Evolutionary conservation across 2,888 invertebrate genomes (phyloP).

Genomic region (Cantharis rustica): DNA sequence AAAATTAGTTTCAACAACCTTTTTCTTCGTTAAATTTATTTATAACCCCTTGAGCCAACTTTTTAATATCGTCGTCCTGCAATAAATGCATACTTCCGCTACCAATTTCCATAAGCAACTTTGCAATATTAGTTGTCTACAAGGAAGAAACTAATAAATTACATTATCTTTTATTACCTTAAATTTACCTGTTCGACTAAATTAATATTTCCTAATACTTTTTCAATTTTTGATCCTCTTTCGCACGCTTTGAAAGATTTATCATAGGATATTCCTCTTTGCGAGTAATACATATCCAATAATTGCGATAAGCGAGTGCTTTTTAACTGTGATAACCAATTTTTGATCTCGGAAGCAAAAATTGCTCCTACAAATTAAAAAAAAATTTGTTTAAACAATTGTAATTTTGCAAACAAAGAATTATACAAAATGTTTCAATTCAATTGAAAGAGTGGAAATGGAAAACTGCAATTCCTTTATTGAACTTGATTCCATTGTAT

Average conservation of each 20-base stretch:
- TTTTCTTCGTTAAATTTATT: constrained; percentile 59
- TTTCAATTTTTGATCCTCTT: constrained; percentile 57
- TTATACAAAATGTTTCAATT: not conserved
- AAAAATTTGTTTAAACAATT: not conserved
- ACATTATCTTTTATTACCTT: constrained; percentile 27
- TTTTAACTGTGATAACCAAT: constrained; percentile 60
- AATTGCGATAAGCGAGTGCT: constrained; percentile 65
- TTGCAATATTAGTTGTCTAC: constrained; percentile 48
- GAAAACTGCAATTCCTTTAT: not conserved
- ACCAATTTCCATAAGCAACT: constrained; percentile 46
- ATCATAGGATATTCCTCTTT: constrained; percentile 64
- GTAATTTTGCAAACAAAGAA: too few relatives aligned
- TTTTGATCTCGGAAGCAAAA: constrained; percentile 58
- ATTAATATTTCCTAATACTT: constrained; percentile 53
- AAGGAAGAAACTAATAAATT: constrained; percentile 19
- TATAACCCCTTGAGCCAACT: constrained; percentile 58
- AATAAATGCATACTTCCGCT: constrained; percentile 39
- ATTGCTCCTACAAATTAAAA: constrained; percentile 59
- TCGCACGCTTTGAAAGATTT: constrained; percentile 63
- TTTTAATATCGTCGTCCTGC: constrained; percentile 55
- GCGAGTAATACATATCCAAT: constrained; percentile 71
- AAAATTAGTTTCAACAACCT: constrained; percentile 41
- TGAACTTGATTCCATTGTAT: not conserved
- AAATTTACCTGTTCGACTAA: constrained; percentile 52
- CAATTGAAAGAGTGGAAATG: not conserved